Base-by-base conservation (phyloP, 2,888 invertebrate genomes). In the Caenorhabditis becei region DNA sequence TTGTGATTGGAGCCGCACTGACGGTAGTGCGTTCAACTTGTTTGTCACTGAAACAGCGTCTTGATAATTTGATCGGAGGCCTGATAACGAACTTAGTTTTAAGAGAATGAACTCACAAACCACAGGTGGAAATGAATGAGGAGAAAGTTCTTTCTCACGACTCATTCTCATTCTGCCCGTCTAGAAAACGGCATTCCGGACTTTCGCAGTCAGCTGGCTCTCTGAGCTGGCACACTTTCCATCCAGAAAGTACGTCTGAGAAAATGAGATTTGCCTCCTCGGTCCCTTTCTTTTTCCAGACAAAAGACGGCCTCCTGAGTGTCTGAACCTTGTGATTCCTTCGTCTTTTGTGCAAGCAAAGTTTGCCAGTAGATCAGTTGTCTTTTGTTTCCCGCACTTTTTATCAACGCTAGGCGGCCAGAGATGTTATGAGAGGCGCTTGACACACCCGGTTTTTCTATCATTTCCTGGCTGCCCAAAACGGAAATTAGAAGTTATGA, bases 401-500 rank as follows among this genome's bases (percentile, higher is more conserved):
- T 56, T 32, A 32, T 56, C 32, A 28, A 26, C 51, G 14, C 2
- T 20, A 24, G 2, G 26, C 49, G 49, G n/a, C n/a, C 20, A 5
- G 20, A 20, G 20, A 26, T 24, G 49, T 49, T 49, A 41, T 47
- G 47, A 47, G 2, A n/a, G 8, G 18, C 11, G 41, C 7, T 47
- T n/a, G 7, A 47, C 20, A 4, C 18, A 47, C 47, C 5, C 47
- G n/a, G n/a, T n/a, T n/a, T 49, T 24, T 11, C 3, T 20, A 23
- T 32, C 32, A 58, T 58, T 59, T 59, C 23, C 37, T 2, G 23
- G 16, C 28, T 16, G 28, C 44, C 14, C 3, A 35, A 35, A 41
- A 26, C 58, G 65, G 65, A 66, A 65, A 66, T 23, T 49, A 26
- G 7, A 41, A 23, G 18, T 53, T 56, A 35, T 20, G 54, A 63